Percentiles rank a stretch among this genome's conserved stretches.
Conservation (phyloP, 2,797 vertebrate species). For the Sebastes wilsoni region DNA sequence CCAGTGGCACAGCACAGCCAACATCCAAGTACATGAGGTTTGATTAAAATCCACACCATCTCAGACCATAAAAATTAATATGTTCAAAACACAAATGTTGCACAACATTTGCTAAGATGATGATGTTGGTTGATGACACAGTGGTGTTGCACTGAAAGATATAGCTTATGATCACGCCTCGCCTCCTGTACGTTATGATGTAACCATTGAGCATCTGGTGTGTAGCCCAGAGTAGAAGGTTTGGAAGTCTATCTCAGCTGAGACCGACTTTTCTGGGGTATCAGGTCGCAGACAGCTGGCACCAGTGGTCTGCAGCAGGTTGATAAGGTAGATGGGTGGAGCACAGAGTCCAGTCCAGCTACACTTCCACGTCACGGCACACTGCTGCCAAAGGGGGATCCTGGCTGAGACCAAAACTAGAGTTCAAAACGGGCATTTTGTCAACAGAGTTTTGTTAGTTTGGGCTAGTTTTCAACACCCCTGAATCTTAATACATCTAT, state of each 20-base stretch:
- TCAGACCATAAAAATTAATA: background rate
- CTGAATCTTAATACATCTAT: background rate
- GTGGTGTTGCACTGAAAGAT: background rate
- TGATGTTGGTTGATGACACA: too few species aligned
- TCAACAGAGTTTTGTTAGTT: background rate
- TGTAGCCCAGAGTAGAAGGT: background rate
- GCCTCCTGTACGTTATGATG: constrained; percentile 12
- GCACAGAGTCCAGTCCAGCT: background rate
- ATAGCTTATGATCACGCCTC: background rate
- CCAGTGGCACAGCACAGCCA: background rate
- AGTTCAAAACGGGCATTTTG: background rate
- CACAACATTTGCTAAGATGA: background rate
- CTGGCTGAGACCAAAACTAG: background rate
- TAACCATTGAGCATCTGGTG: constrained; percentile 15
- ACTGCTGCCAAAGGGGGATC: background rate
- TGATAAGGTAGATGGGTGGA: constrained; percentile 72
- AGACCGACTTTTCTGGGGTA: constrained; percentile 10
- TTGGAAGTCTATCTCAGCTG: constrained; percentile 21
- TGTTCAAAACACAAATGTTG: background rate
- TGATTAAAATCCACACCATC: background rate
- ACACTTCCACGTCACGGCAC: constrained; percentile 3
- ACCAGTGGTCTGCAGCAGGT: constrained; percentile 32
- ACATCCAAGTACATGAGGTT: background rate
- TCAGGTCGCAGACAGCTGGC: constrained; percentile 17
- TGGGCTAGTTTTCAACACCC: background rate